Conservation (phyloP, 2,113 vertebrate species). For the Dascyllus trimaculatus region DNA sequence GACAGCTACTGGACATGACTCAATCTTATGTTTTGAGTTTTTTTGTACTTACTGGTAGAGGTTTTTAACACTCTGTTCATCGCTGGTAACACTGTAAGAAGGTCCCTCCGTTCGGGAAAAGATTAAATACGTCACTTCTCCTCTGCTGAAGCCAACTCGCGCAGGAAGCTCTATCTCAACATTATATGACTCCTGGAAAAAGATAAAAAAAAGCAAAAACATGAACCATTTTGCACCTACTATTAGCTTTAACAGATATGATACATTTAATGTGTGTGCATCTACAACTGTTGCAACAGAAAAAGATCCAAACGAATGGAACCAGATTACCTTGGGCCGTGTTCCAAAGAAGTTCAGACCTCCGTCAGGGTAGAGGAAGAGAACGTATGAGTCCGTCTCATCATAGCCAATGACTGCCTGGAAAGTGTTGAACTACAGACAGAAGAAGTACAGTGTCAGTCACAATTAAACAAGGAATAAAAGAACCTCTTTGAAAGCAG, state of each 20-base stretch:
- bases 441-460: neutral
- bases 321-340: conserved; percentile 84
- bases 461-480: no score
- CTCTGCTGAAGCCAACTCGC: conserved; percentile 94
- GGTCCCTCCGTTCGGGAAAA: conserved; percentile 86
- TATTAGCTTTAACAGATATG: neutral
- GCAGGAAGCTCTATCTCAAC: conserved; percentile 93
- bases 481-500: no score
- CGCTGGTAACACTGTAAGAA: conserved; percentile 88
- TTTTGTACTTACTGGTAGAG: conserved; percentile 90
- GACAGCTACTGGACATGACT: neutral
- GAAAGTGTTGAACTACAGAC: conserved; percentile 93
- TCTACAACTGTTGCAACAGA: neutral
- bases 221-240: neutral
- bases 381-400: conserved; percentile 87
- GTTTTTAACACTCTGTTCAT: conserved; percentile 88
- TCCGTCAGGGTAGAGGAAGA: conserved; percentile 92
- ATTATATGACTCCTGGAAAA: conserved; percentile 88
- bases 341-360: conserved; percentile 95
- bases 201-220: neutral
- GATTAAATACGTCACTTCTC: conserved; percentile 82
- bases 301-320: neutral
- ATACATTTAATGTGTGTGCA: neutral
- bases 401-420: conserved; percentile 92
- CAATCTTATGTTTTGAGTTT: neutral